phyloP scores from a whole-genome alignment of 2,113 vertebrate genomes.

The Corapipo altera region DNA sequence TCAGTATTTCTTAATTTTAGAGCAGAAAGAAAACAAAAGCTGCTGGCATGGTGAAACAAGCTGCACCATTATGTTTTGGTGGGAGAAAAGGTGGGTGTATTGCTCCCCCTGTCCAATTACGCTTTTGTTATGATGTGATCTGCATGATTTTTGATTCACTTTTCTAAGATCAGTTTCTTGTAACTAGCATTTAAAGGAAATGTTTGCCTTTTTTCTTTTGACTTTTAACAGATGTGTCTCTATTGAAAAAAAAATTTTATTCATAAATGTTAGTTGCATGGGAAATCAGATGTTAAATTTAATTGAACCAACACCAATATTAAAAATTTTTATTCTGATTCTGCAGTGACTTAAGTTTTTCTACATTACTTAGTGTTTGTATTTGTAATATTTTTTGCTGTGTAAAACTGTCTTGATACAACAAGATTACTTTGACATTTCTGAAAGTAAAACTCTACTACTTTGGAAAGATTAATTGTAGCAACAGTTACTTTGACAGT shows the following conservation, averaged over 20 bases:
- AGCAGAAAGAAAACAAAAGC: neutral
- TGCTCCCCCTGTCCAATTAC: neutral
- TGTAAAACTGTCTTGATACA: neutral
- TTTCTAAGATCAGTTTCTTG: neutral
- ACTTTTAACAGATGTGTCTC: neutral
- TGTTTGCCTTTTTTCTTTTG: neutral
- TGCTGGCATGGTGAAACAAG: neutral
- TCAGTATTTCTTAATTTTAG: neutral
- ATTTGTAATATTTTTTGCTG: neutral
- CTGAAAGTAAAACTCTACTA: neutral
- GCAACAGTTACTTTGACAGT: neutral
- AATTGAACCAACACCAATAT: neutral
- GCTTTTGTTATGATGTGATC: neutral
- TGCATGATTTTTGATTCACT: neutral
- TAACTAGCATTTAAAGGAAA: neutral
- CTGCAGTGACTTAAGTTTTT: neutral
- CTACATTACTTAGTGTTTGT: neutral
- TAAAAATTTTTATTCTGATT: neutral
- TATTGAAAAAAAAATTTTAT: neutral
- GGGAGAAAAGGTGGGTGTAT: neutral
- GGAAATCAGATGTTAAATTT: neutral
- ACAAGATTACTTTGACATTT: neutral
- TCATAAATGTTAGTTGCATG: neutral
- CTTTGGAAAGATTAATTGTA: slow-evolving; percentile 27
- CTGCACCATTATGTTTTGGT: neutral